A percentile compares a stretch with the other conserved stretches of the same genome.
phyloP scores from a whole-genome alignment of 2,888 invertebrate genomes.

The Meiosimyza decipiens region DNA sequence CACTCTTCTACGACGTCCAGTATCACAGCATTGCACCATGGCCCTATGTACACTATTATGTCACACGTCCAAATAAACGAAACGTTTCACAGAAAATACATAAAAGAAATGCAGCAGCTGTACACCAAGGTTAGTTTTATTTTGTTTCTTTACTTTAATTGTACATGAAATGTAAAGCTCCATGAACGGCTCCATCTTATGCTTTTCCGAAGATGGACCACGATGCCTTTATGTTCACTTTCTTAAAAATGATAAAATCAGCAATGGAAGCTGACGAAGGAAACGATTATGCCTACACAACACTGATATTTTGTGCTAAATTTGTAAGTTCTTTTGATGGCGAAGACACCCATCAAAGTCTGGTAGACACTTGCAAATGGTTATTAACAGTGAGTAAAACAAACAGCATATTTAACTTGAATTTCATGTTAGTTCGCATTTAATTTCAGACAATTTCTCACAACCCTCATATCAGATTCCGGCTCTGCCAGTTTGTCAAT shows the following conservation, averaged over 20 bases:
- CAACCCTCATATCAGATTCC: slow-evolving; percentile 73
- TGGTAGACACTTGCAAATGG: slow-evolving; percentile 58
- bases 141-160: not conserved
- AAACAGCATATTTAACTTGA: slow-evolving; percentile 24
- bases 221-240: slow-evolving; percentile 73
- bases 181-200: not conserved
- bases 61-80: slow-evolving; percentile 74
- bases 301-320: slow-evolving; percentile 77
- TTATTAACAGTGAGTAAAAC: slow-evolving; percentile 54
- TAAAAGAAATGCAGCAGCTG: slow-evolving; percentile 72
- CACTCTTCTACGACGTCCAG: not conserved
- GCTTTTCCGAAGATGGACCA: slow-evolving; percentile 68
- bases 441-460: slow-evolving; percentile 66
- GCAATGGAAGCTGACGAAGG: slow-evolving; percentile 76
- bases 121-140: slow-evolving; percentile 71
- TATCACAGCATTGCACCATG: slow-evolving; percentile 47
- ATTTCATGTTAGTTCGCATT: slow-evolving; percentile 4
- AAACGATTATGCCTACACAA: slow-evolving; percentile 76
- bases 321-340: slow-evolving; percentile 74
- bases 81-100: slow-evolving; percentile 74
- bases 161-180: not conserved
- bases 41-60: slow-evolving; percentile 68
- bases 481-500: slow-evolving; percentile 82
- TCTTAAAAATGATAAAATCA: slow-evolving; percentile 74
- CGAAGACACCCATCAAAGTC: slow-evolving; percentile 64